Evolutionary conservation across 2,888 invertebrate species (phyloP).

Genomic region (Heteromurus nitidus): DNA sequence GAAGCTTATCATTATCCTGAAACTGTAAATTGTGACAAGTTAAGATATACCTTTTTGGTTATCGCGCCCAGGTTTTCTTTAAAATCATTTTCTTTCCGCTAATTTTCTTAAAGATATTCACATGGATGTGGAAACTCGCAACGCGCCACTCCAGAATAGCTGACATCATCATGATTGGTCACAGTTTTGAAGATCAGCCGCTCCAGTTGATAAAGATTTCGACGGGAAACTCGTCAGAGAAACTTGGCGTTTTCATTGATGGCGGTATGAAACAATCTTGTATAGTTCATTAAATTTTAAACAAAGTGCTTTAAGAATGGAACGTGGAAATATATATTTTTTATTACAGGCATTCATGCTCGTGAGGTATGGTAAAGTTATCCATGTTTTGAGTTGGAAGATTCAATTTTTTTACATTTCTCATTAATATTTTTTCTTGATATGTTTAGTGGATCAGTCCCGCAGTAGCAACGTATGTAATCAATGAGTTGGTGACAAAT

Average conservation of each 20-base stretch:
- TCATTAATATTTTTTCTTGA: not conserved
- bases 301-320: no score
- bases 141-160: conserved; percentile 31
- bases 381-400: no score
- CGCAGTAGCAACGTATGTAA: conserved; percentile 51
- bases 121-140: conserved; percentile 41
- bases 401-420: no score
- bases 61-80: no score
- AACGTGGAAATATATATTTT: not conserved
- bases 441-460: conserved; percentile 54
- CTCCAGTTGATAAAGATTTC: conserved; percentile 56
- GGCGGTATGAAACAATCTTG: no score
- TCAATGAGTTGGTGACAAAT: conserved; percentile 47
- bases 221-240: conserved; percentile 28
- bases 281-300: no score
- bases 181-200: conserved; percentile 49
- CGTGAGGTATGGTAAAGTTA: conserved; percentile 37
- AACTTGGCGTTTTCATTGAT: conserved; percentile 60
- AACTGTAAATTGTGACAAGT: no score
- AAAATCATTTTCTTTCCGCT: no score
- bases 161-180: conserved; percentile 46
- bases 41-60: no score
- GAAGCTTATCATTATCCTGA: conserved; percentile 63
- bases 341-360: conserved; percentile 57
- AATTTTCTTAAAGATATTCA: no score